Evolutionary conservation across 2,888 invertebrate genomes (phyloP).

Genomic region (Sepioteuthis lessoniana): DNA sequence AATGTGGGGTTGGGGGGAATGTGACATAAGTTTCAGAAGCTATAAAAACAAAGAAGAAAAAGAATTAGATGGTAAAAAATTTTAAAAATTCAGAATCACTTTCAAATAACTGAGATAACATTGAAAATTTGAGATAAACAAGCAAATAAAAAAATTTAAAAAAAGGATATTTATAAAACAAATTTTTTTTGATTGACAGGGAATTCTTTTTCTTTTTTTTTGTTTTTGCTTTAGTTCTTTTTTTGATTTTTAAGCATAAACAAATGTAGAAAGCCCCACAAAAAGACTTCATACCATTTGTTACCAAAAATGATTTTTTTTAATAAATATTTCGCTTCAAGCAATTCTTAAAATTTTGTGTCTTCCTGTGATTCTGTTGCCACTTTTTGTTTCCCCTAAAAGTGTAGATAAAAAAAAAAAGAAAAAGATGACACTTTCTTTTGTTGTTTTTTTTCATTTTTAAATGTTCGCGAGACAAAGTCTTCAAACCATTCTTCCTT

Average conservation of each 20-base stretch:
- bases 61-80: background rate
- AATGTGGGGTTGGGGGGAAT: background rate
- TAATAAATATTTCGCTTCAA: background rate
- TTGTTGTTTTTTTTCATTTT: background rate
- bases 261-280: constrained; percentile 7
- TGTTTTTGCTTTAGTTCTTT: too few species aligned
- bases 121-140: background rate
- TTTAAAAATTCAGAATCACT: background rate
- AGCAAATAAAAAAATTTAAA: background rate
- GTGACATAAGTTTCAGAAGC: background rate
- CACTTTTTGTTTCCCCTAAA: background rate
- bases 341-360: background rate
- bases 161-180: background rate
- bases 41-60: background rate
- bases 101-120: background rate
- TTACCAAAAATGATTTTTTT: background rate
- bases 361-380: background rate
- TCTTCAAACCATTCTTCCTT: background rate
- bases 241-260: background rate
- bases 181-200: background rate
- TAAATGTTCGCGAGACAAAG: background rate
- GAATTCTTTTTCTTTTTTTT: background rate
- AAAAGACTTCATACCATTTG: background rate
- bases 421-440: background rate
- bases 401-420: background rate